Conservation (phyloP, 2,797 vertebrate genomes). For the Gorsachius magnificus region DNA sequence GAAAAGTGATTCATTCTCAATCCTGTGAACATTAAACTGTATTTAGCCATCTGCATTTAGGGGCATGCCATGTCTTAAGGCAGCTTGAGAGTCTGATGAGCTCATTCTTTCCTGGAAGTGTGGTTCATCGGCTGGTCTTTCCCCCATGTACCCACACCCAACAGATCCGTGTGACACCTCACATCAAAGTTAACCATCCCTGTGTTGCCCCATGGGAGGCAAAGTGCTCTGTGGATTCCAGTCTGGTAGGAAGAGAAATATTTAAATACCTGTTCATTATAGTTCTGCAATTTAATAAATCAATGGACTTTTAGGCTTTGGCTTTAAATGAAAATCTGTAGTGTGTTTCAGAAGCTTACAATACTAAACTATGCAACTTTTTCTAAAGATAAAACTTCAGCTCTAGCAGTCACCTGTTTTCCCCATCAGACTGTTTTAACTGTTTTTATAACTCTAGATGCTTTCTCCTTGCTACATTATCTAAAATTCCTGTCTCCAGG, state of each 20-base stretch:
- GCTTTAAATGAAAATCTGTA: background rate
- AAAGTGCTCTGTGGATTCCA: background rate
- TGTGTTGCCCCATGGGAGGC: background rate
- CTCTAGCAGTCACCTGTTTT: background rate
- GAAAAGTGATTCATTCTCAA: background rate
- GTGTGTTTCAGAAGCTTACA: background rate
- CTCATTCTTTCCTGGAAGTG: background rate
- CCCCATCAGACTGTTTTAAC: background rate
- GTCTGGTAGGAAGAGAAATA: background rate
- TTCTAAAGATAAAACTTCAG: background rate
- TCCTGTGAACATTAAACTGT: background rate
- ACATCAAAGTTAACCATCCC: background rate
- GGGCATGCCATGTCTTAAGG: background rate
- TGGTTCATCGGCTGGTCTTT: background rate
- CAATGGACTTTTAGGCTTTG: background rate
- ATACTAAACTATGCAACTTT: fast-evolving
- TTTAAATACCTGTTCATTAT: background rate
- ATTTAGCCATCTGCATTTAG: background rate
- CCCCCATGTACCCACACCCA: fast-evolving
- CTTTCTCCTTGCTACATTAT: background rate
- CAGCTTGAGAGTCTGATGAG: background rate
- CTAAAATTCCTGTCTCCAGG: background rate
- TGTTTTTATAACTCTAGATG: background rate
- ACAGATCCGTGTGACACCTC: background rate
- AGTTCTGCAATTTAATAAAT: background rate